phyloP scores from a whole-genome alignment of 1,140 invertebrate species.

The Lordiphosa collinella region DNA sequence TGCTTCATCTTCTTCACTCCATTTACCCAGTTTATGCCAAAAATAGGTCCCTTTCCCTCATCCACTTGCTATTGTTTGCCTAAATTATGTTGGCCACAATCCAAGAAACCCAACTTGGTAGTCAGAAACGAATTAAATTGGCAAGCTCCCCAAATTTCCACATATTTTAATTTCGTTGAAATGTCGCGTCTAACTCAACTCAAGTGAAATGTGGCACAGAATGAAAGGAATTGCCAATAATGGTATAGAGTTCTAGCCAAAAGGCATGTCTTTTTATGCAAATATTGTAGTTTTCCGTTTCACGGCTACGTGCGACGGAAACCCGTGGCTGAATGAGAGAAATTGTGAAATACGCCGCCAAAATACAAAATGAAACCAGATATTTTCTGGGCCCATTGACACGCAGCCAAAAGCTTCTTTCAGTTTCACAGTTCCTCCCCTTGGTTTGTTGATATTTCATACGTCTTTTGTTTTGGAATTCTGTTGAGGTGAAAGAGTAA shows the following conservation, averaged over 20 bases:
- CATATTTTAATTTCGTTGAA: slow-evolving; percentile 47
- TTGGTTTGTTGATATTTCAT: slow-evolving; percentile 36
- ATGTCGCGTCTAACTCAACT: slow-evolving; percentile 40
- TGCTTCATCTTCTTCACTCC: background rate
- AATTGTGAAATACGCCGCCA: slow-evolving; percentile 38
- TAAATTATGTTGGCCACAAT: slow-evolving; percentile 47
- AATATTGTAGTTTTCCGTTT: slow-evolving; percentile 45
- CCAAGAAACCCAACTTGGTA: slow-evolving; percentile 35
- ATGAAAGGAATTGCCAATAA: slow-evolving; percentile 25
- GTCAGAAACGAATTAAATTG: slow-evolving; percentile 47
- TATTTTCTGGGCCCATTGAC: slow-evolving; percentile 50
- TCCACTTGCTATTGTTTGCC: slow-evolving; percentile 25
- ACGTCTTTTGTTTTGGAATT: slow-evolving; percentile 30
- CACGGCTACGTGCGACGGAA: slow-evolving; percentile 37
- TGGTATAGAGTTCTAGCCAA: slow-evolving; percentile 19
- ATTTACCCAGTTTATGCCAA: slow-evolving; percentile 5
- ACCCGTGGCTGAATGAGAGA: slow-evolving; percentile 4
- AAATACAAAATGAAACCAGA: slow-evolving; percentile 44
- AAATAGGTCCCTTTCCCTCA: slow-evolving; percentile 10
- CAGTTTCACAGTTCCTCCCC: slow-evolving; percentile 2
- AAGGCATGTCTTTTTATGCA: slow-evolving; percentile 20
- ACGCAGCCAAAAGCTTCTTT: background rate
- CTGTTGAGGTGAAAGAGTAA: no score
- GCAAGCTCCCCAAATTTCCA: slow-evolving; percentile 31
- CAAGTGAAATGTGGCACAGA: slow-evolving; percentile 1